Conservation (phyloP, 2,888 invertebrate genomes). For the Agonopterix alstromeriana region DNA sequence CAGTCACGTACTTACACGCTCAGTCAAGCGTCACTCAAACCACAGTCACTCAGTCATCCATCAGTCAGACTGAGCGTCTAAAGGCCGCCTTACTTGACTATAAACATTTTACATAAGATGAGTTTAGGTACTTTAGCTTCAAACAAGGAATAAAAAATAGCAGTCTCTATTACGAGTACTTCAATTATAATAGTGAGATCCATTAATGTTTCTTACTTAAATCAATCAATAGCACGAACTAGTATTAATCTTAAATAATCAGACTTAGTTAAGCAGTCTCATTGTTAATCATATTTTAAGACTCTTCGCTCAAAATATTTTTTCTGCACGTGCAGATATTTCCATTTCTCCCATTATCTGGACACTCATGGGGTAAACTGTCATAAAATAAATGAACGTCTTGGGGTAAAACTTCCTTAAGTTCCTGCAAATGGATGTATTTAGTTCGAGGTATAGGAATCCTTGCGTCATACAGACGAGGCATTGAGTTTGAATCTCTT, state of each 20-base stretch:
- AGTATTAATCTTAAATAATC: neutral
- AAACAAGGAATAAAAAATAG: neutral
- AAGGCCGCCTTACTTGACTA: too few species aligned
- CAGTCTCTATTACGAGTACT: neutral
- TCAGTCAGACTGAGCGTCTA: too few species aligned
- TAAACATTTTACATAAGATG: neutral
- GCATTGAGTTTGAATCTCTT: neutral
- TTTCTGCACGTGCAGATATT: neutral
- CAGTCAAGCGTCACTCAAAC: too few species aligned
- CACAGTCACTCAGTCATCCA: too few species aligned
- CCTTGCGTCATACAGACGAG: slow-evolving; percentile 1
- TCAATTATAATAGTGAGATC: neutral
- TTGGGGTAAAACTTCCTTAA: slow-evolving; percentile 1
- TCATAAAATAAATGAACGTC: slow-evolving; percentile 2
- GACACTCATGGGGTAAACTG: neutral
- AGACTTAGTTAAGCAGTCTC: neutral
- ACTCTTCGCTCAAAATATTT: neutral
- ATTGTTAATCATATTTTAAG: neutral
- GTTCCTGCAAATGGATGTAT: slow-evolving; percentile 2
- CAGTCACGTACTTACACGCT: too few species aligned
- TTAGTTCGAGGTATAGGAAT: slow-evolving; percentile 1
- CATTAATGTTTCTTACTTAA: neutral
- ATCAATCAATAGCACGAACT: neutral
- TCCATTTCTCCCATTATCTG: neutral
- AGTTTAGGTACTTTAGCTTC: neutral